Evolutionary conservation across 2,797 vertebrate genomes (phyloP).

Genomic region (Trachurus trachurus): DNA sequence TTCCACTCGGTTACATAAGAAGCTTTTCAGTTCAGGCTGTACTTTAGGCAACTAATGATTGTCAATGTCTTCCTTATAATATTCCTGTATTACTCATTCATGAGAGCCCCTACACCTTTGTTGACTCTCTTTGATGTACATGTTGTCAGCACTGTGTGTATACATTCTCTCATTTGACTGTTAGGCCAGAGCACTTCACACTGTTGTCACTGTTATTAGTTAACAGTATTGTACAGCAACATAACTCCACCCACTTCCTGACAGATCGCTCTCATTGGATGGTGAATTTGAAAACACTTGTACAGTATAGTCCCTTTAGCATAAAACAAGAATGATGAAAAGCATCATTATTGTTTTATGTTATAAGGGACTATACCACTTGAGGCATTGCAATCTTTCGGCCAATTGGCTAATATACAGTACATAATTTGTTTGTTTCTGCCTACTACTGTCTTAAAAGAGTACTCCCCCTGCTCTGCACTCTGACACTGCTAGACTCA

Average conservation of each 20-base stretch:
- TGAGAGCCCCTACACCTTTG: no score
- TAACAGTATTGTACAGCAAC: neutral
- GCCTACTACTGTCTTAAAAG: no score
- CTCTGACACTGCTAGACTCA: no score
- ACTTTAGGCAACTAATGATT: constrained; percentile 34
- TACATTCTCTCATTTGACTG: neutral
- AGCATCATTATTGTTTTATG: no score
- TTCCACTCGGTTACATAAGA: constrained; percentile 70
- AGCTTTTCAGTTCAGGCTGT: constrained; percentile 57
- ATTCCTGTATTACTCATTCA: neutral
- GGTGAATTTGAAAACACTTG: neutral
- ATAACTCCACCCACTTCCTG: no score
- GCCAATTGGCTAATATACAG: no score
- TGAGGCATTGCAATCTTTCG: no score
- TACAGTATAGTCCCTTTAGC: no score
- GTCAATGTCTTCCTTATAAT: neutral
- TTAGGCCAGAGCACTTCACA: neutral
- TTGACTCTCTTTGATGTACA: neutral
- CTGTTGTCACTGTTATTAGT: neutral
- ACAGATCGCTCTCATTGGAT: neutral
- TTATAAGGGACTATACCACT: no score
- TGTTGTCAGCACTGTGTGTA: neutral
- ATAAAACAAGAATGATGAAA: no score
- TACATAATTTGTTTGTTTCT: no score
- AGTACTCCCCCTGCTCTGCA: no score